Evolutionary conservation across 1,140 invertebrate genomes (phyloP), one percentile per base, ranked within the genome.

Genomic region (Acyrthosiphon pisum): DNA sequence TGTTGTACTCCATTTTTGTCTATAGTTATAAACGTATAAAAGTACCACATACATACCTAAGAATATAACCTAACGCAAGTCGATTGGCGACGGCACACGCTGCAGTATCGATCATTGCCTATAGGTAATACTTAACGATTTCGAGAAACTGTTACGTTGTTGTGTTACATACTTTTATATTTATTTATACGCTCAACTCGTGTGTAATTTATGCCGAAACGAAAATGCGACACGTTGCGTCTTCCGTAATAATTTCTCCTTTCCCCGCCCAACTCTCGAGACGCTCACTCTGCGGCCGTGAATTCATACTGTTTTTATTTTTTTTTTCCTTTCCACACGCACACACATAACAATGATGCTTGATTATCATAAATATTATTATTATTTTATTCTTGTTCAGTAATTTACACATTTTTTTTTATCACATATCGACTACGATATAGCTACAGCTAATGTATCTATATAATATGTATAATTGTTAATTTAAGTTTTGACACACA

Each of bases 231-330:
- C 88, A 56, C 88, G 37, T 56, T 88, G 14, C 30, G 48, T 90
- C 88, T 90, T 90, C 56, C 53, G 88, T 90, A 90, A 76, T 76
- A 76, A 90, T 90, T 90, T 90, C 88, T 90, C 88, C 88, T 90
- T 90, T 60, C 37, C 53, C 35, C 88, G 37, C 50, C 35, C 22
- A 9, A 60, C 88, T 56, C 88, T 56, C 88, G 53, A 53, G 88
- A 90, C 14, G 37, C 50, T 50, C 26, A 35, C 11, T 90, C 9
- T 56, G 37, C 88, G 88, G 35, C 87, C 87, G 48, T 88, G 48
- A 88, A 60, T 60, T 60, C 41, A 26, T 60, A 60, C 30, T 41
- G 22, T 60, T 90, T 41, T 41, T 41, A 18, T 60, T 88, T 41
- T 88, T 87, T 87, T 68, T n/a, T 76, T 76, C 30, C 30, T n/a